phyloP scores from a whole-genome alignment of 2,113 vertebrate genomes.

The Paramisgurnus dabryanus region DNA sequence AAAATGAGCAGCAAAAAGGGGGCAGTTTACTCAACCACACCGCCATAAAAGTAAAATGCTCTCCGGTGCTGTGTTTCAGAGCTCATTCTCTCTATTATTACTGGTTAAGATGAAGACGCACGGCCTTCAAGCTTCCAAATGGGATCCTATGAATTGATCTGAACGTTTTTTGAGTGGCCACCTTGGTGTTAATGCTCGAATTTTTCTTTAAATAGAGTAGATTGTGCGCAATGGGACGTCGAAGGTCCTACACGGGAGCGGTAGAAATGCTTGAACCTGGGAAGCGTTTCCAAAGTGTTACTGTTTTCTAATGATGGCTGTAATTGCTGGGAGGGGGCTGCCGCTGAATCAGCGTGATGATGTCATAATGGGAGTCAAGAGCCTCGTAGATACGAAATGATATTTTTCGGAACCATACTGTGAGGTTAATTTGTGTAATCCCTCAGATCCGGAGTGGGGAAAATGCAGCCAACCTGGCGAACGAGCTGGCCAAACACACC shows the following conservation, averaged over 20 bases:
- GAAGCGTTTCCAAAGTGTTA: conserved; percentile 62
- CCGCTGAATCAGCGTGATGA: conserved; percentile 72
- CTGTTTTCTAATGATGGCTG: conserved; percentile 76
- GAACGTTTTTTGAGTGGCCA: conserved; percentile 38
- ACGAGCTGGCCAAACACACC: conserved; percentile 96
- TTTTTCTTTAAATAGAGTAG: conserved; percentile 48
- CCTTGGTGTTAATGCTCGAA: conserved; percentile 41
- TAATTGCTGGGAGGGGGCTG: conserved; percentile 68
- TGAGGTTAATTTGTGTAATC: conserved; percentile 74
- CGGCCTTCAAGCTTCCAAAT: conserved; percentile 49
- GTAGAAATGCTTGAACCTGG: conserved; percentile 11
- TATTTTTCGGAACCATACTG: conserved; percentile 66
- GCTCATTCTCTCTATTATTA: conserved; percentile 35
- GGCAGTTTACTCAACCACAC: conserved; percentile 45
- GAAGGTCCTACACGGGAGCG: not conserved
- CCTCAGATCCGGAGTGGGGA: conserved; percentile 94
- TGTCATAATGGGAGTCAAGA: conserved; percentile 57
- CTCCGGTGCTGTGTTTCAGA: conserved; percentile 52
- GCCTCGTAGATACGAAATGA: conserved; percentile 53
- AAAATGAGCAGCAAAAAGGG: conserved; percentile 51
- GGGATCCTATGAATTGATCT: conserved; percentile 48
- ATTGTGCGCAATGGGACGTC: conserved; percentile 54
- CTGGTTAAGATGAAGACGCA: conserved; percentile 50
- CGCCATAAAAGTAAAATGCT: conserved; percentile 55
- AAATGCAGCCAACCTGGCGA: conserved; percentile 97